Percentiles rank a stretch among this genome's conserved stretches.
These are phyloP conservation scores for Calliopum simillimum DNA, from an alignment of 2,888 invertebrate genomes.

Conservation along the genomic window DNA sequence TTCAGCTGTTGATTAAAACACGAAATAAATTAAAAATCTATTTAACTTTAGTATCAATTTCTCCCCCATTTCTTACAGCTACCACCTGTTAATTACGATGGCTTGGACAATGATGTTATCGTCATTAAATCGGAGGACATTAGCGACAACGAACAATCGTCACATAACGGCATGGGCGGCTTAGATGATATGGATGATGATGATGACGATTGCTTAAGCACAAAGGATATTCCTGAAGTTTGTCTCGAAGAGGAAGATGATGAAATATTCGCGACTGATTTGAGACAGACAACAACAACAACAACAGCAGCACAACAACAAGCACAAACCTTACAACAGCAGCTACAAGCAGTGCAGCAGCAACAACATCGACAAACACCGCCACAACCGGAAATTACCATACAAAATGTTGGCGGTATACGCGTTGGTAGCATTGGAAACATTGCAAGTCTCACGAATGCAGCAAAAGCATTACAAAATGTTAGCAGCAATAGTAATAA, in stretches of 20 bases:
- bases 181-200: constrained; percentile 58
- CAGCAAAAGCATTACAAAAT: constrained; percentile 54
- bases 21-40: background rate
- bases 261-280: constrained; percentile 60
- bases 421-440: constrained; percentile 58
- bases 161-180: constrained; percentile 57
- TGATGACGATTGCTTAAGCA: constrained; percentile 63
- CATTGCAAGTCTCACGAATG: constrained; percentile 55
- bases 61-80: constrained; percentile 39
- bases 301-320: constrained; percentile 41
- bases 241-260: constrained; percentile 65
- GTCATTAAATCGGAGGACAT: constrained; percentile 66
- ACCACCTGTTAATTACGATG: constrained; percentile 53
- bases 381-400: constrained; percentile 54
- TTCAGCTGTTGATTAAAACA: too few relatives aligned
- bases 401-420: constrained; percentile 59
- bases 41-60: background rate
- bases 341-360: constrained; percentile 38
- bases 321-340: constrained; percentile 30
- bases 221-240: constrained; percentile 65
- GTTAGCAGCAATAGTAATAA: constrained; percentile 43
- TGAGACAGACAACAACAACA: constrained; percentile 50
- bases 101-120: constrained; percentile 64
- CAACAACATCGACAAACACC: constrained; percentile 38
- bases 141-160: constrained; percentile 65